A percentile compares a stretch with the other conserved stretches of the same genome.
Evolutionary conservation across 2,113 vertebrate genomes (phyloP).

Genomic region (Brachypodius melanocephalos): DNA sequence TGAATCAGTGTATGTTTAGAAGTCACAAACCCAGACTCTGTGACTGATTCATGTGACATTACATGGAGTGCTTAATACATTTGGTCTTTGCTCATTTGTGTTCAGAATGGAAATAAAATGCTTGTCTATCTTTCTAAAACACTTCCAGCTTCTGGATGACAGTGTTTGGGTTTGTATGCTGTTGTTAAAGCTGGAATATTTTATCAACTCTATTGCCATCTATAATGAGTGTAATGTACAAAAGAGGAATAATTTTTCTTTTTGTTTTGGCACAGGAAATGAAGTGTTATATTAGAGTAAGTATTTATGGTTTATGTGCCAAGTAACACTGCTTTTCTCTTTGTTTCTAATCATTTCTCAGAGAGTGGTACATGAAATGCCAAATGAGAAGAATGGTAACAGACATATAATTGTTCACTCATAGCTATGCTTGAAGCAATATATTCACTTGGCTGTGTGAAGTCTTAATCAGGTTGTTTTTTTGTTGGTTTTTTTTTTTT

Average conservation of each 20-base stretch:
- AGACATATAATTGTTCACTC: background rate
- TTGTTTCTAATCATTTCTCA: background rate
- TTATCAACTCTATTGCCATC: background rate
- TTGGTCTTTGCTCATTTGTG: fast-evolving
- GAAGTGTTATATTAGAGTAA: background rate
- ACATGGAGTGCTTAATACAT: background rate
- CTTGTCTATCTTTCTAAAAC: background rate
- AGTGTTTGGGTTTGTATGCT: background rate
- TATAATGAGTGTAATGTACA: background rate
- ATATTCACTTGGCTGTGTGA: background rate
- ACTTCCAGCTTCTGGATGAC: background rate
- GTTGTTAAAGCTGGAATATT: background rate
- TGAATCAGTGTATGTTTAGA: background rate
- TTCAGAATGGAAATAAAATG: constrained; percentile 18
- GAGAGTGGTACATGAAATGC: background rate
- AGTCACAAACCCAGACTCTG: background rate
- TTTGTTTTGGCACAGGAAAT: background rate
- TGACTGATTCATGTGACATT: background rate
- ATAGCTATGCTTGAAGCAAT: background rate
- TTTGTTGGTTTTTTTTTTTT: background rate
- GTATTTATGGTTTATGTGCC: background rate
- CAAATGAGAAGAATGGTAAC: background rate
- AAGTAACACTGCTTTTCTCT: background rate
- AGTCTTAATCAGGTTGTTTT: background rate
- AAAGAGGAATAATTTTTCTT: background rate